phyloP scores from a whole-genome alignment of 92 coral and sea anemone genomes.

The Zoanthus solanderi region DNA sequence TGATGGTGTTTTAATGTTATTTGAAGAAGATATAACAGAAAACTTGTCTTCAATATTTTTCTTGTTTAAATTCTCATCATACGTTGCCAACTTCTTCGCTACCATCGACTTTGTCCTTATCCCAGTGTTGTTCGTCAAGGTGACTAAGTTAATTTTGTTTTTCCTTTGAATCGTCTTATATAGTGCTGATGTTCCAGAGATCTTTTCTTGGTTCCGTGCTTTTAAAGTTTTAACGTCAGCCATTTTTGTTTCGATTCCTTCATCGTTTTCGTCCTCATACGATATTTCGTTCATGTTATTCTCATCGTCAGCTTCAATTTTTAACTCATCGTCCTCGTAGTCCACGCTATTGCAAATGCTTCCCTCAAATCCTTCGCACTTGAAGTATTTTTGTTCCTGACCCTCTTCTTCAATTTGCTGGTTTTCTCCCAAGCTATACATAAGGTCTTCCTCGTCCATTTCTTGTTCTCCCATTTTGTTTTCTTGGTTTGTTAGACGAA shows the following conservation, averaged over 20 bases:
- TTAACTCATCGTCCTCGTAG: neutral
- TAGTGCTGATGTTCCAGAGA: neutral
- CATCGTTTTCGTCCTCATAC: neutral
- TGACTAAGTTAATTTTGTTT: neutral
- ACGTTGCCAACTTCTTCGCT: neutral
- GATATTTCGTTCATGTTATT: slow-evolving; percentile 2
- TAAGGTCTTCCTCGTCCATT: slow-evolving; percentile 13
- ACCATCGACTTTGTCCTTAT: neutral
- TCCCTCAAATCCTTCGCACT: slow-evolving; percentile 9
- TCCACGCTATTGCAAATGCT: slow-evolving; percentile 26
- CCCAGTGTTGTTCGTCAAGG: neutral
- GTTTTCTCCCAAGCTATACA: slow-evolving; percentile 13
- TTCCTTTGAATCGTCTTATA: neutral
- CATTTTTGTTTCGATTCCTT: neutral
- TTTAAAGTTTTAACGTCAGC: neutral
- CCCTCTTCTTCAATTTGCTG: neutral
- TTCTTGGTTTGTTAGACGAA: neutral
- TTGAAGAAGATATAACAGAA: neutral
- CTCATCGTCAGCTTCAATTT: slow-evolving; percentile 16
- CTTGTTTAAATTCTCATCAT: neutral
- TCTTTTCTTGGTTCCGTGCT: neutral
- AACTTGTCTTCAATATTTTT: neutral
- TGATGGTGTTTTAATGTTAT: neutral
- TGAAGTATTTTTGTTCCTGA: neutral
- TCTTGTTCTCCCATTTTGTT: slow-evolving; percentile 1